Evolutionary conservation across 2,797 vertebrate species (phyloP).

Genomic region (Manis javanica): DNA sequence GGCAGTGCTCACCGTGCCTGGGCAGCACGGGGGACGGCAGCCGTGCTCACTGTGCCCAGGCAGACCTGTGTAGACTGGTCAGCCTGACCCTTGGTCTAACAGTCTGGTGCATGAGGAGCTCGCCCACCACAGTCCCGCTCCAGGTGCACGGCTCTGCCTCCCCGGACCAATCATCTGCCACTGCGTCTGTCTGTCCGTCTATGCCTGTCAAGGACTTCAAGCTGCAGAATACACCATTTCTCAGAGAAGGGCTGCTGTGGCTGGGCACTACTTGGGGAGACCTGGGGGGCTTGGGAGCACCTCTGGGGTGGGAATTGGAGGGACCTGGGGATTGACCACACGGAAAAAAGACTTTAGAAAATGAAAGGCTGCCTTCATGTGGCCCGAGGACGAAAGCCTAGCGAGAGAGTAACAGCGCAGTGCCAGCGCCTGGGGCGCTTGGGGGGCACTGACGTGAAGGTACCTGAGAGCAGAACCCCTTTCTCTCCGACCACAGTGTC

Average conservation of each 20-base stretch:
- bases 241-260: neutral
- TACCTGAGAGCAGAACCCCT: slow-evolving; percentile 97
- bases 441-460: neutral
- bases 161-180: neutral
- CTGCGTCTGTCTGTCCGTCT: neutral
- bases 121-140: neutral
- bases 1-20: no score
- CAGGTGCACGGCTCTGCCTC: neutral
- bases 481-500: slow-evolving; percentile 97
- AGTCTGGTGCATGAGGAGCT: no score
- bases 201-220: neutral
- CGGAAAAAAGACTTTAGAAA: neutral
- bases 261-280: neutral
- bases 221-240: neutral
- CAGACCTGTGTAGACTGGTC: neutral
- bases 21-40: neutral
- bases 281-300: neutral
- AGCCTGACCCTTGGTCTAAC: neutral
- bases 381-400: neutral
- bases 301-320: neutral
- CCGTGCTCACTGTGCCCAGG: no score
- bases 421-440: neutral
- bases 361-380: neutral
- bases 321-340: neutral
- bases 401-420: neutral